These are phyloP conservation scores for Acanthococcus lagerstroemiae DNA, from an alignment of 2,888 invertebrate genomes.

Conservation along the genomic window DNA sequence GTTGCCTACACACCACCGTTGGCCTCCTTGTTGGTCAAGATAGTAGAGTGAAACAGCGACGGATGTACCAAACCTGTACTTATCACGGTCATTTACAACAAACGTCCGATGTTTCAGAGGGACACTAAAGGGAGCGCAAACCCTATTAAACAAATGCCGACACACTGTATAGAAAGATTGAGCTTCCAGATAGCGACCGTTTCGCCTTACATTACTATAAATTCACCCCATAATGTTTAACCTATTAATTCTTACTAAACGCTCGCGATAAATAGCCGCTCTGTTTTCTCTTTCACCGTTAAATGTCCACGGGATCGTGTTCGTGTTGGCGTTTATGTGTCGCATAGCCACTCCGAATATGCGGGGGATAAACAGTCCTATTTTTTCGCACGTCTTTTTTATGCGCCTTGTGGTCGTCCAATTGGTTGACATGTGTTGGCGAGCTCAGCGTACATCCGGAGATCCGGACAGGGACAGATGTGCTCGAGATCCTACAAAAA, in stretches of 20 bases:
- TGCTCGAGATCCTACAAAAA: no score
- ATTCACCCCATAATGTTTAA: conserved; percentile 27
- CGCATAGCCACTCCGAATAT: no score
- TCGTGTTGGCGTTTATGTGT: no score
- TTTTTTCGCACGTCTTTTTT: no score
- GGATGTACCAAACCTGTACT: conserved; percentile 17
- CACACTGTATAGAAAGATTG: conserved; percentile 26
- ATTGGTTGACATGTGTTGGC: no score
- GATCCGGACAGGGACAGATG: no score
- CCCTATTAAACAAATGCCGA: conserved; percentile 27
- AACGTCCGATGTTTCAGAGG: conserved; percentile 24
- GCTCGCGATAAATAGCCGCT: conserved; percentile 19
- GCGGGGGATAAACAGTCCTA: no score
- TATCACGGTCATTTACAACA: conserved; percentile 25
- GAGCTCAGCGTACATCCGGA: no score
- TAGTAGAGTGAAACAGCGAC: conserved; percentile 2
- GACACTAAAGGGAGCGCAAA: conserved; percentile 25
- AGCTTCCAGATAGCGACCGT: conserved; percentile 20
- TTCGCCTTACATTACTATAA: conserved; percentile 22
- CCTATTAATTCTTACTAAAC: conserved; percentile 28
- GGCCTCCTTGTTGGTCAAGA: conserved; percentile 17
- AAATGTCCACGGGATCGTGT: no score
- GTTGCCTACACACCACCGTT: no score
- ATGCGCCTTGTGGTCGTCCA: no score
- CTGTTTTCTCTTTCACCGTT: no score